Percentiles rank a stretch among this genome's conserved stretches.
Conservation (phyloP, 2,113 vertebrate genomes). For the Clarias magur region DNA sequence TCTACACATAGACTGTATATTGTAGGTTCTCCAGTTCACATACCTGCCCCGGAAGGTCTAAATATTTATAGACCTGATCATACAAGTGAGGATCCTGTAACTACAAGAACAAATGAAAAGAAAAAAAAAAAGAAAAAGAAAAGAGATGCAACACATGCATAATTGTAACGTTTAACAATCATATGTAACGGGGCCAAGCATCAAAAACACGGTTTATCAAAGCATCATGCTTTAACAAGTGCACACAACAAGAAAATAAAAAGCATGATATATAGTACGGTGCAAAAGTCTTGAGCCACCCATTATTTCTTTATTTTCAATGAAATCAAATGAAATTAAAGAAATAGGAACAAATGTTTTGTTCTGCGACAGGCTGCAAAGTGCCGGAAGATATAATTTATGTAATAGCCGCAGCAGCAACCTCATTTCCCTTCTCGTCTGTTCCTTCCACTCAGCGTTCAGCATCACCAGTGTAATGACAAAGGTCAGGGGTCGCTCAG, state of each 20-base stretch:
- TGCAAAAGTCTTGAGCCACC: too few species aligned
- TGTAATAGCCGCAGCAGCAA: too few species aligned
- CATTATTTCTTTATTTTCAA: too few species aligned
- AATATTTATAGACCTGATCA: constrained; percentile 80
- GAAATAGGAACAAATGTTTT: too few species aligned
- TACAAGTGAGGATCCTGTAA: constrained; percentile 78
- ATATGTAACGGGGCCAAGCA: constrained; percentile 30
- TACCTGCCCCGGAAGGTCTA: constrained; percentile 81
- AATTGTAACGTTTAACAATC: constrained; percentile 50
- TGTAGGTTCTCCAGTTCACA: constrained; percentile 55
- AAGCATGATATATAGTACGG: too few species aligned
- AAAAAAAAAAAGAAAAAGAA: constrained; percentile 62
- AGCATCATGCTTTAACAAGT: not conserved
- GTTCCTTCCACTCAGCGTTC: too few species aligned
- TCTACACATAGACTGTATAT: not conserved
- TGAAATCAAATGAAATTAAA: too few species aligned
- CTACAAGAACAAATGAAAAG: constrained; percentile 70
- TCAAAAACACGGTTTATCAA: constrained; percentile 1
- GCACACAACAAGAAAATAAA: not conserved
- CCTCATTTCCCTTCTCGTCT: too few species aligned
- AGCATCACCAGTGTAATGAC: too few species aligned
- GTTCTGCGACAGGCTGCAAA: too few species aligned
- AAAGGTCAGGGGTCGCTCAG: too few species aligned
- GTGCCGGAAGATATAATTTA: too few species aligned
- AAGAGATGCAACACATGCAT: constrained; percentile 61